phyloP scores from a whole-genome alignment of 2,113 vertebrate species.

The Murina feae region DNA sequence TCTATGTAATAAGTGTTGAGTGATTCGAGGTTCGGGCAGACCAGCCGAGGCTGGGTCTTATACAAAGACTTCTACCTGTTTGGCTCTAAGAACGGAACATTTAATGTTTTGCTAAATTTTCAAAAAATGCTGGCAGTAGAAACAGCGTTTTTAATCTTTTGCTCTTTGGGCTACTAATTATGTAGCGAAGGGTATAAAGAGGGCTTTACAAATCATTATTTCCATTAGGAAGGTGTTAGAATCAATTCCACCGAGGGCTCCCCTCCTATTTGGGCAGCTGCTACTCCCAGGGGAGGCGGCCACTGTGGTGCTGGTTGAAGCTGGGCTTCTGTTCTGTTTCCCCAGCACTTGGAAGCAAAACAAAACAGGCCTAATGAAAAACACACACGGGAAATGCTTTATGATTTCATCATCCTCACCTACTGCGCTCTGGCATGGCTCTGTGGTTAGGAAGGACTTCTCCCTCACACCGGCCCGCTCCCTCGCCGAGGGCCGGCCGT shows the following conservation, averaged over 20 bases:
- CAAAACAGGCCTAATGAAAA: slow-evolving; percentile 98
- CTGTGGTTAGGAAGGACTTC: slow-evolving; percentile 87
- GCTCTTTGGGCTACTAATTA: slow-evolving; percentile 84
- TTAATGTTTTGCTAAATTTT: slow-evolving; percentile 83
- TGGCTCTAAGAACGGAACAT: slow-evolving; percentile 81
- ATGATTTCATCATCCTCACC: slow-evolving; percentile 99
- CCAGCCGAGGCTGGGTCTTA: slow-evolving; percentile 70
- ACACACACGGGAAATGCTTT: slow-evolving; percentile 99
- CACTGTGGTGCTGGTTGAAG: slow-evolving; percentile 88
- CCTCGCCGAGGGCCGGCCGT: slow-evolving; percentile 64
- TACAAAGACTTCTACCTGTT: slow-evolving; percentile 80
- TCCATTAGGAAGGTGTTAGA: slow-evolving; percentile 93
- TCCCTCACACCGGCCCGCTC: slow-evolving; percentile 80
- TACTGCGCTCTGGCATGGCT: slow-evolving; percentile 93
- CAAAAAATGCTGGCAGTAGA: slow-evolving; percentile 83
- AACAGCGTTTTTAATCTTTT: slow-evolving; percentile 84
- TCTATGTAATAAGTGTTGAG: slow-evolving; percentile 86
- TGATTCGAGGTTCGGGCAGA: slow-evolving; percentile 80
- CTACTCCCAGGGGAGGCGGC: slow-evolving; percentile 87
- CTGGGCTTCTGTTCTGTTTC: slow-evolving; percentile 96
- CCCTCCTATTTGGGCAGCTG: slow-evolving; percentile 90
- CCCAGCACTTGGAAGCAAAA: slow-evolving; percentile 97
- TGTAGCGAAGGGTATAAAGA: slow-evolving; percentile 81
- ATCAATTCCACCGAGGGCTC: slow-evolving; percentile 83
- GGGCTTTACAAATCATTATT: slow-evolving; percentile 93